Base-by-base conservation (phyloP, 2,113 vertebrate species). In the Tachysurus vachellii region DNA sequence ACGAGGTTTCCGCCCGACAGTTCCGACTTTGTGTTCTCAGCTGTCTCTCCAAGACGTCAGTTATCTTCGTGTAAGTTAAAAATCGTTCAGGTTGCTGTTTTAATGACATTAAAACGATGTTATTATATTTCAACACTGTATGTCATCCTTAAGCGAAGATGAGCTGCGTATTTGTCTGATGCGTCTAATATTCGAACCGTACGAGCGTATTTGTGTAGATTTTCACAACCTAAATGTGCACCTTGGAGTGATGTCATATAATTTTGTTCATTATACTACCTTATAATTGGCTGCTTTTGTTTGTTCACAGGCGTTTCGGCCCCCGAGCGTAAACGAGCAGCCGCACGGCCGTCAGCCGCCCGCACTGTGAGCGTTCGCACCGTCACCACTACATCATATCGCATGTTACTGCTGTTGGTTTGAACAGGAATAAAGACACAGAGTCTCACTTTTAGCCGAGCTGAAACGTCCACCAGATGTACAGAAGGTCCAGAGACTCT, bases 281-380 rank as follows among this genome's bases (percentile, higher is more conserved):
- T n/a, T n/a, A n/a, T n/a, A n/a, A n/a, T 53, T 50, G 19, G 1
- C 56, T 44, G 42, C n/a, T n/a, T 62, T 64, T 53, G 28, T 68
- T 81, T 86, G n/a, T 76, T 44, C n/a, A 44, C 31, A 83, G 86
- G 70, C 14, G 13, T 42, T 82, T 62, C 36, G 16, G 59, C 11
- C 12, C 3, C 57, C 28, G 71, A 66, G 28, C 13, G 0, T 1
- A 19, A 76, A 57, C 9, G 80, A 83, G 12, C 80, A 14, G 66
- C 80, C 42, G 12, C 57, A 66, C n/a, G 13, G 47, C 31, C 81
- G 10, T 53, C 57, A 76, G 70, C 57, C 54, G 59, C 11, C 80
- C 44, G 57, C 81, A 44, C 70, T 68, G 86, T 87, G 50, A 87
- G 86, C 77, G 26, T 19, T 75, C 42, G 26, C 42, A 28, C 36